Evolutionary conservation across 2,888 invertebrate species (phyloP).

Genomic region (Teinopalpus imperialis): DNA sequence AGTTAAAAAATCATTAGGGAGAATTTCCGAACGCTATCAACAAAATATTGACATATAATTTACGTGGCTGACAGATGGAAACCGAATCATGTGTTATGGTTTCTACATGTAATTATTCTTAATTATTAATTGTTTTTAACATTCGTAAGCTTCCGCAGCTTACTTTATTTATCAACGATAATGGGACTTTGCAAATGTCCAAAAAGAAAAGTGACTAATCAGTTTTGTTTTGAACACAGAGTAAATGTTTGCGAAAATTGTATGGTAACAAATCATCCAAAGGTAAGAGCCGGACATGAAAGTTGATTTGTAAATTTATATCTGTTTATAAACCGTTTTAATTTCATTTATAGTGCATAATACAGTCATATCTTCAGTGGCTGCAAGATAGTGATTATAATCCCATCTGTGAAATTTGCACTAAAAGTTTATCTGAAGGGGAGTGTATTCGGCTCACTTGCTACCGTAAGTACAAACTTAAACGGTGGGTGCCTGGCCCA

Average conservation of each 20-base stretch:
- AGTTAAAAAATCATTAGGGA: too few species aligned
- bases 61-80: slow-evolving; percentile 37
- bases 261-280: slow-evolving; percentile 97
- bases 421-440: slow-evolving; percentile 88
- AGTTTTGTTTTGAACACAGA: slow-evolving; percentile 99
- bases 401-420: slow-evolving; percentile 95
- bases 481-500: too few species aligned
- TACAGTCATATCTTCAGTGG: slow-evolving; percentile 99
- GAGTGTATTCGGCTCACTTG: slow-evolving; percentile 95
- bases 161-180: slow-evolving; percentile 31
- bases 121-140: slow-evolving; percentile 24
- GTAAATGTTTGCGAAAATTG: slow-evolving; percentile 99
- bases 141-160: slow-evolving; percentile 8
- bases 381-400: slow-evolving; percentile 98
- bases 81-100: slow-evolving; percentile 20
- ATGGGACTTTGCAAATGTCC: slow-evolving; percentile 99
- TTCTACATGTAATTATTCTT: not conserved
- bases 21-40: slow-evolving; percentile 35
- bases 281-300: slow-evolving; percentile 89
- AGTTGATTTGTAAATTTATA: too few species aligned
- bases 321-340: not conserved
- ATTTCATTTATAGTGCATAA: slow-evolving; percentile 91
- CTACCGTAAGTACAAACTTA: slow-evolving; percentile 93
- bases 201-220: slow-evolving; percentile 97
- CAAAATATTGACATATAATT: slow-evolving; percentile 33